Base-by-base conservation (phyloP, 1,140 invertebrate species). In the Sarcophaga bullata region DNA sequence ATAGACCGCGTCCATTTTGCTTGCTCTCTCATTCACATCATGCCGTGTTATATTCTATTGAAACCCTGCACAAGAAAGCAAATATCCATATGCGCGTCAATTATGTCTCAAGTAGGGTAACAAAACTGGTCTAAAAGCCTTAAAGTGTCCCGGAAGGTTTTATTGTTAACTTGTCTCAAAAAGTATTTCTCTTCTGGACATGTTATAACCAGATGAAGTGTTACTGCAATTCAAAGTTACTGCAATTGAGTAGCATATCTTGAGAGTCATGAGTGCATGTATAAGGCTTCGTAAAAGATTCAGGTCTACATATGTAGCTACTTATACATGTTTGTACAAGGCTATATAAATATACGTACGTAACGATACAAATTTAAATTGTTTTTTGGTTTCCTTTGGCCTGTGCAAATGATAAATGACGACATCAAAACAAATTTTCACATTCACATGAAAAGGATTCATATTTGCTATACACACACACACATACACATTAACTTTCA, bases 391-490 rank as follows among this genome's bases (percentile, higher is more conserved):
- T 84, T 4, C 25, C 4, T 73, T 50, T 46, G 58, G 62, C 62
- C 84, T 73, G 84, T 86, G 85, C 84, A 86, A 85, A 87, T 87
- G 86, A 87, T 87, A 87, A 87, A 87, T 87, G 86, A 87, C 85
- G 86, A 84, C 84, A 85, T 86, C 84, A 86, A 84, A 85, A 83
- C 86, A 1, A 87, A 87, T 86, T 87, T 85, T 83, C 85, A 85
- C 62, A 68, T 68, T 68, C 62, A 25, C 19, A 19, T 68, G 73
- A 75, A 81, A 82, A 52, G 68, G 75, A 73, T 37, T 58, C 62
- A 46, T 49, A 80, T 10, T 10, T 8, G 17, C n/a, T n/a, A n/a
- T 6, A 49, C n/a, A 54, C 6, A 73, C 19, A 81, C 37, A 73
- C 48, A 73, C 8, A 80, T 15, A 80, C 48, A 50, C 46, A 25